phyloP scores from a whole-genome alignment of 2,888 invertebrate genomes.

The Amphipoea lucens region DNA sequence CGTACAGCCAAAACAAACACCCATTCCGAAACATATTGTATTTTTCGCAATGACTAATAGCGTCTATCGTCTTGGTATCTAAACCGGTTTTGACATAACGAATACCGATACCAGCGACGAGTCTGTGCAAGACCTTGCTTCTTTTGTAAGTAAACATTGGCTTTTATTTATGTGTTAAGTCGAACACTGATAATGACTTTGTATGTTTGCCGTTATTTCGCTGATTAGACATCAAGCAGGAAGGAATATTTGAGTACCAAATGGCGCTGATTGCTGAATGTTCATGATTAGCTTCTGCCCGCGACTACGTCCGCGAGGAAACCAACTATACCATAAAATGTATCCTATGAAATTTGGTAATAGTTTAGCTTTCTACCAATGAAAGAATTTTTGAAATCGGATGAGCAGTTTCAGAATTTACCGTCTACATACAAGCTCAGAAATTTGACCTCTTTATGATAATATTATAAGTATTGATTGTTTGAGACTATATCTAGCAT shows the following conservation, averaged over 20 bases:
- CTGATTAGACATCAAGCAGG: not conserved
- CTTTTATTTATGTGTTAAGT: constrained; percentile 10
- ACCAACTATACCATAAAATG: not conserved
- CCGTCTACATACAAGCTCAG: not conserved
- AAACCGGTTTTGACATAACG: constrained; percentile 42
- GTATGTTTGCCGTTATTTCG: constrained; percentile 11
- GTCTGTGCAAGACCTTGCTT: constrained; percentile 16
- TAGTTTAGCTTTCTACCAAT: not conserved
- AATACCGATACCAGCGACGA: constrained; percentile 15
- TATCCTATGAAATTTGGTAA: not conserved
- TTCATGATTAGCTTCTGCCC: not conserved
- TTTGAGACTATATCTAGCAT: too few relatives aligned
- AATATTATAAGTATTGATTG: not conserved
- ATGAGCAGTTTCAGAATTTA: not conserved
- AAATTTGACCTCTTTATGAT: too few relatives aligned
- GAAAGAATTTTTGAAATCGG: not conserved
- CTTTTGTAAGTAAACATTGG: constrained; percentile 52
- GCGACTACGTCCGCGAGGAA: not conserved
- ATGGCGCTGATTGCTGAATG: not conserved
- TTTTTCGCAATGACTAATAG: constrained; percentile 31
- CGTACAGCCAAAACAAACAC: not conserved
- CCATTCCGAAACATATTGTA: constrained; percentile 7
- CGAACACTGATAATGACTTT: constrained; percentile 11
- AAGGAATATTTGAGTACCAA: not conserved
- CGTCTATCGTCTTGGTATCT: constrained; percentile 3